phyloP scores from a whole-genome alignment of 2,888 invertebrate genomes.

The Folsomia manolachei region DNA sequence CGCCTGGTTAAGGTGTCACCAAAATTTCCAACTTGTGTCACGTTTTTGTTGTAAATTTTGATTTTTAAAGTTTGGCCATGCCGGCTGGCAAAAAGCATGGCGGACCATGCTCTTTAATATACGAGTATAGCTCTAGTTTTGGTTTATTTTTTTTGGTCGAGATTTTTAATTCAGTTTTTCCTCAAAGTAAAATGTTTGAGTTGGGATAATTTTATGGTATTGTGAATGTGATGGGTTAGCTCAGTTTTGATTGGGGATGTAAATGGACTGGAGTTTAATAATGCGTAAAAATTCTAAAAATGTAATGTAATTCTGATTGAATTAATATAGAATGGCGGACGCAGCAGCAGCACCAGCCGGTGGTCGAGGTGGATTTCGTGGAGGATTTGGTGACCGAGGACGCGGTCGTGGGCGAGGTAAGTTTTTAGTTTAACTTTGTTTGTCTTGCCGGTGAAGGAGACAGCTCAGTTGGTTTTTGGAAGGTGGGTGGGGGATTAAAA shows the following conservation, averaged over 20 bases:
- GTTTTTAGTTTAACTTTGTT: too few relatives aligned
- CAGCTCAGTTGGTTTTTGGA: too few relatives aligned
- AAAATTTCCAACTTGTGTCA: not conserved
- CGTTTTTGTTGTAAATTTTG: not conserved
- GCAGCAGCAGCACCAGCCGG: constrained; percentile 97
- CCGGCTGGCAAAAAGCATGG: constrained; percentile 8
- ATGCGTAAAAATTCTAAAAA: too few relatives aligned
- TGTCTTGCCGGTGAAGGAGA: too few relatives aligned
- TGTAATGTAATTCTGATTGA: too few relatives aligned
- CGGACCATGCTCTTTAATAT: not conserved
- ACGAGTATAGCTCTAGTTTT: not conserved
- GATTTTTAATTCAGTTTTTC: too few relatives aligned
- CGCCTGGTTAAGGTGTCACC: not conserved
- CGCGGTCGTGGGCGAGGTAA: constrained; percentile 55
- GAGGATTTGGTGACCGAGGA: constrained; percentile 73
- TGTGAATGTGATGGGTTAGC: too few relatives aligned
- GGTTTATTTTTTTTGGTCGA: not conserved
- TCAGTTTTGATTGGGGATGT: too few relatives aligned
- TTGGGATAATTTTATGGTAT: too few relatives aligned
- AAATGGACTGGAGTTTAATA: too few relatives aligned
- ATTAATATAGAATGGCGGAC: constrained; percentile 78
- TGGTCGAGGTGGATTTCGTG: constrained; percentile 85
- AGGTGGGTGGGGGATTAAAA: constrained; percentile 51
- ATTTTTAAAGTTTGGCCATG: not conserved
- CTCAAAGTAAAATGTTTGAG: too few relatives aligned